Conservation (phyloP, 2,888 invertebrate species). For the Tetropium fuscum region DNA sequence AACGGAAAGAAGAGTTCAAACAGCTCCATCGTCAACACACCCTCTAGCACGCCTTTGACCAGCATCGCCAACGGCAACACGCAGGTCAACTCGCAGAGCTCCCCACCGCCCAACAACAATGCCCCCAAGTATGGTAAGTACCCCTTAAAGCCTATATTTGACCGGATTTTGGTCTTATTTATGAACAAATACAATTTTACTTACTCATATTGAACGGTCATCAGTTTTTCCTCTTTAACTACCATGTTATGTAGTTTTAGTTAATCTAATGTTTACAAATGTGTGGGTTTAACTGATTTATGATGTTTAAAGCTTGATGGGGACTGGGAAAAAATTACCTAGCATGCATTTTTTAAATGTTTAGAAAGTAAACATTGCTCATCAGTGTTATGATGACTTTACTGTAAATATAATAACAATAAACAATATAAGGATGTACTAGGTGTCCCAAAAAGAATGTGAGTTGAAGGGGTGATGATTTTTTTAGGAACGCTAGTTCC, state of each 20-base stretch:
- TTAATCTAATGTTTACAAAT: constrained; percentile 5
- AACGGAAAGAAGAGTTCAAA: constrained; percentile 60
- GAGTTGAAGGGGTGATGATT: background rate
- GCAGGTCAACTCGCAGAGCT: constrained; percentile 55
- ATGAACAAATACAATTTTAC: background rate
- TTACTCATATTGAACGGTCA: constrained; percentile 2
- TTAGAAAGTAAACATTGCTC: no score
- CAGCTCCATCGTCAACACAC: constrained; percentile 61
- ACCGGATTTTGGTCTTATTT: background rate
- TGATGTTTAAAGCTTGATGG: background rate
- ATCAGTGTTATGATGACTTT: no score
- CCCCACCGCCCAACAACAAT: constrained; percentile 64
- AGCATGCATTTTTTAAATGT: background rate
- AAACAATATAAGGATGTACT: no score
- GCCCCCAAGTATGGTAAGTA: constrained; percentile 68
- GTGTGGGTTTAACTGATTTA: constrained; percentile 7
- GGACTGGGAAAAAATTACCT: background rate
- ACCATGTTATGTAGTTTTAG: constrained; percentile 5
- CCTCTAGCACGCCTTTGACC: constrained; percentile 62
- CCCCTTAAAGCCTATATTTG: background rate
- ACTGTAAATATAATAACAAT: no score
- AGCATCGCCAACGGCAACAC: constrained; percentile 56
- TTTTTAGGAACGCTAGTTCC: constrained; percentile 85
- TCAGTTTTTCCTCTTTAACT: no score
- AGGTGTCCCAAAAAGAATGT: no score